Evolutionary conservation across 2,797 vertebrate genomes (phyloP).

Genomic region (Molossus molossus): DNA sequence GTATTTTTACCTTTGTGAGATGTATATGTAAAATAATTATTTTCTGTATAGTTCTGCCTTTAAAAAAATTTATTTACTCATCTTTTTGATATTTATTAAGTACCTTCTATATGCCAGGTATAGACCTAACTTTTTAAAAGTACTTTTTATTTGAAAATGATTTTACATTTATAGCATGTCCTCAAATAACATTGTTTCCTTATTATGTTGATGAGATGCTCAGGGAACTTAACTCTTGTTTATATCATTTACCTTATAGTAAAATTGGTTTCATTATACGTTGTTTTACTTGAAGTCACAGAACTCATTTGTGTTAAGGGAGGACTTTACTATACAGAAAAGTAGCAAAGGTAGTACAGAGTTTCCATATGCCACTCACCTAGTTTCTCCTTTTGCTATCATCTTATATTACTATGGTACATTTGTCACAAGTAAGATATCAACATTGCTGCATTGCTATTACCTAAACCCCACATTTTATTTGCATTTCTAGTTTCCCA

Average conservation of each 20-base stretch:
- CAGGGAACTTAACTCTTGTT: background rate
- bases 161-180: background rate
- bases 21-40: background rate
- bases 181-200: background rate
- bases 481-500: conserved; percentile 28
- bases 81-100: conserved; percentile 19
- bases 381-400: background rate
- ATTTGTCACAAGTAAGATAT: background rate
- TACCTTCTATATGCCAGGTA: background rate
- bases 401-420: background rate
- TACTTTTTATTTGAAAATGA: conserved; percentile 14
- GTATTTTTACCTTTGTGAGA: conserved; percentile 16
- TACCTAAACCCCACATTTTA: background rate
- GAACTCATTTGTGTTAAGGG: background rate
- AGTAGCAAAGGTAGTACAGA: background rate
- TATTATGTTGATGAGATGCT: background rate
- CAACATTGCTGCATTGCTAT: background rate
- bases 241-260: background rate
- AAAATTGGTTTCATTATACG: background rate
- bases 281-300: background rate
- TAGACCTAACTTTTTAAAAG: background rate
- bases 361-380: background rate
- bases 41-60: background rate
- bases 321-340: background rate
- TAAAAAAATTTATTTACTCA: background rate